Base-by-base conservation (phyloP, 2,888 invertebrate genomes). In the Callosobruchus maculatus region DNA sequence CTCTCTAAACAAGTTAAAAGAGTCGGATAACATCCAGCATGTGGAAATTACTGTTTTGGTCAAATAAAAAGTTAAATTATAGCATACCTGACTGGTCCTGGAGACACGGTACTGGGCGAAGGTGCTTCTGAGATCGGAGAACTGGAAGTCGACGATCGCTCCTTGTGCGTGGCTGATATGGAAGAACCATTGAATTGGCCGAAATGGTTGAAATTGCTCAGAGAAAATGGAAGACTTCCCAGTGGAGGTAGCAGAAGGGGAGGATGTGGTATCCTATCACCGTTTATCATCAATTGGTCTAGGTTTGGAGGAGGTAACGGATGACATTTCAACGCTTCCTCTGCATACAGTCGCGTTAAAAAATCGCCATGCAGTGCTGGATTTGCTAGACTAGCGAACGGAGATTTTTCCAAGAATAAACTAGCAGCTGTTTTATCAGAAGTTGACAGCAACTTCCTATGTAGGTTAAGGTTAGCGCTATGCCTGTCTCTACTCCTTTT, bases 401-500 rank as follows among this genome's bases (percentile, higher is more conserved):
- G 89, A 67, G 88, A 87, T 82, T 86, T 88, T 74, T 88, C 88
- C 81, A 87, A 81, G 81, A 88, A 86, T 78, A 89, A 81, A 79
- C 87, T 87, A 21, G 87, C 82, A 72, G 85, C 81, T 26, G 86
- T 82, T 73, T 89, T 88, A 75, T 90, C 90, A 20, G 90, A 89
- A 0, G 94, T 93, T 1, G 94, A 94, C 72, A 97, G 87, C 73
- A 98, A 89, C 86, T 97, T 97, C 79, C 96, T 91, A 84, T 98
- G 98, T 67, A 98, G 90, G 85, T 95, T 97, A 74, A 95, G 89
- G 85, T 98, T 98, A 21, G 96, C 93, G 84, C 96, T 96, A 87
- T 98, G 98, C 0, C 97, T 91, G 83, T 98, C 98, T 81, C 97
- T 92, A 83, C 95, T 96, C 74, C 97, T 90, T 85, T 97, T 97